Base-by-base conservation (phyloP, 2,888 invertebrate species). In the Agelastica alni region DNA sequence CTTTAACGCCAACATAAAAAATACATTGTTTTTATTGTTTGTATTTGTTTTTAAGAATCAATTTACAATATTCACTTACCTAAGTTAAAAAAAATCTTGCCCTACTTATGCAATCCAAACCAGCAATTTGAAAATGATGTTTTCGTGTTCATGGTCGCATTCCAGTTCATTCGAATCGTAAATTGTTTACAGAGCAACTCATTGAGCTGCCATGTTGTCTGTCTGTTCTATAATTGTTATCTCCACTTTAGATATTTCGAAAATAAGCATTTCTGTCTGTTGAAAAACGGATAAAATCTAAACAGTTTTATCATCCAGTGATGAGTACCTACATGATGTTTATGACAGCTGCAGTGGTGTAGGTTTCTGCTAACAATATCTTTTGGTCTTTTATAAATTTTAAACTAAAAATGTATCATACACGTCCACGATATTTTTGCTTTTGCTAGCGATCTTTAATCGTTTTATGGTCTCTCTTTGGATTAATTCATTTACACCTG, bases 151-250 rank as follows among this genome's bases (percentile, higher is more conserved):
- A 30, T 28, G 17, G 22, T 46, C 34, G 22, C 6, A 13, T 32
- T 34, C 4, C 12, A 34, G 31, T 32, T n/a, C 7, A 13, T 18
- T 45, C 45, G 20, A 20, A 28, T 6, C n/a, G 17, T 39, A 4
- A 37, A 32, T 31, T 52, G 52, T 52, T 52, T 52, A 52, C 16
- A 44, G 30, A 51, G 46, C 46, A 52, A 52, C 32, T 52, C 52
- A 52, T 18, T 45, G 22, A 37, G 36, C 12, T 46, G 46, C 46
- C 46, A 52, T 41, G 14, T 32, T 52, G 45, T 46, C 45, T 39
- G 32, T 52, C 51, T 51, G 43, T 44, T 44, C 44, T 51, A 46
- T 41, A 52, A 45, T 45, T 34, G 44, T 44, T 41, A 36, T 41
- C 52, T 45, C 39, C 45, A 52, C 45, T 39, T 41, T 18, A 5